Evolutionary conservation across 2,797 vertebrate genomes (phyloP).

Genomic region (Scolopax rusticola): DNA sequence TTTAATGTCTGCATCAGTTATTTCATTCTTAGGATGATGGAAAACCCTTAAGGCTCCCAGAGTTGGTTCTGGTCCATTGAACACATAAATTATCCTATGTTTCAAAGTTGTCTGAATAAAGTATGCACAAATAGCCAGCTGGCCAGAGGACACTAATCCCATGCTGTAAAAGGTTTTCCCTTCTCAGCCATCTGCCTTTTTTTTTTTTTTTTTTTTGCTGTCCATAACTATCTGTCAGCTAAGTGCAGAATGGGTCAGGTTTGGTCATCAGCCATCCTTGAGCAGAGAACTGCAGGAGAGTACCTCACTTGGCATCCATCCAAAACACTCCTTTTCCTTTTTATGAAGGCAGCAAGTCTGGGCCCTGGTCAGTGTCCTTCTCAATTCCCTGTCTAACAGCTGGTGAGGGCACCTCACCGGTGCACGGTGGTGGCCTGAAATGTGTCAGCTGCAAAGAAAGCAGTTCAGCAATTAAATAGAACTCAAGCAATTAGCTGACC

Average conservation of each 20-base stretch:
- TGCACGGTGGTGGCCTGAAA: not conserved
- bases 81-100: not conserved
- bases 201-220: not conserved
- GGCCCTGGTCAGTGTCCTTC: not conserved
- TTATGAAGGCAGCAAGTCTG: not conserved
- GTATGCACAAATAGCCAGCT: not conserved
- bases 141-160: slow-evolving; percentile 35
- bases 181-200: slow-evolving; percentile 45
- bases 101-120: not conserved
- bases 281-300: not conserved
- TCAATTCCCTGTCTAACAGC: not conserved
- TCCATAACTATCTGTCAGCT: not conserved
- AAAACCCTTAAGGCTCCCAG: not conserved
- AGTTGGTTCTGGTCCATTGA: not conserved
- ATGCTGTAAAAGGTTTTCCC: not conserved
- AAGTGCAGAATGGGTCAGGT: not conserved
- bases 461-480: not conserved
- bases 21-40: not conserved
- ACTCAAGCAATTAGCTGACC: not conserved
- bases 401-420: not conserved
- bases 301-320: not conserved
- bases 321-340: not conserved
- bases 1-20: not conserved
- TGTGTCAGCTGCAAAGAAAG: not conserved
- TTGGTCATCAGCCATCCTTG: not conserved